These are phyloP conservation scores for Goniozus legneri DNA, from an alignment of 1,140 invertebrate species.

Conservation along the genomic window DNA sequence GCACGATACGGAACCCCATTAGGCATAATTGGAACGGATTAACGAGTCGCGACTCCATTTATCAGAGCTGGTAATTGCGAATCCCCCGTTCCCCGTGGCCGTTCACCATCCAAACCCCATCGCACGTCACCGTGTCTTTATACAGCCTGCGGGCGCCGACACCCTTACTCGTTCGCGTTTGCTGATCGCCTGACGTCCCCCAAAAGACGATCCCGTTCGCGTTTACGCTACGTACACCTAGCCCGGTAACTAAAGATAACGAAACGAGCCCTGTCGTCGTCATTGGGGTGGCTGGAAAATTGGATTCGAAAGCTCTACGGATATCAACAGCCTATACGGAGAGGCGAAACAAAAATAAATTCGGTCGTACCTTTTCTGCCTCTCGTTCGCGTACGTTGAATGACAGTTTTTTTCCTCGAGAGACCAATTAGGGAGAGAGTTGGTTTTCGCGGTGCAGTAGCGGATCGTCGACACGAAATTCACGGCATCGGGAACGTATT, in stretches of 20 bases:
- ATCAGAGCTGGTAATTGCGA: constrained; percentile 54
- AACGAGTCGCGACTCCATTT: constrained; percentile 55
- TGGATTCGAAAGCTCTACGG: constrained; percentile 25
- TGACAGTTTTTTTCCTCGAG: constrained; percentile 8
- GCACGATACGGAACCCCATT: constrained; percentile 40
- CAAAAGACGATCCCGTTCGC: constrained; percentile 50
- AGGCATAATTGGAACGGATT: constrained; percentile 53
- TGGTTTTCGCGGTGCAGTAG: constrained; percentile 17
- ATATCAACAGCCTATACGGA: too few relatives aligned
- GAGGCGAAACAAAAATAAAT: too few relatives aligned
- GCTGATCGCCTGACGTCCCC: constrained; percentile 51
- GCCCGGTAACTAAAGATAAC: constrained; percentile 50
- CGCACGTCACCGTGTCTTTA: constrained; percentile 10
- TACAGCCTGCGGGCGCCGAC: not conserved
- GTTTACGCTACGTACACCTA: constrained; percentile 46
- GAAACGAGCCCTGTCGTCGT: constrained; percentile 42
- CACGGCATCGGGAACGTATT: constrained; percentile 16
- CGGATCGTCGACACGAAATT: constrained; percentile 22
- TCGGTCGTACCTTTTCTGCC: too few relatives aligned
- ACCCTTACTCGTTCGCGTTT: constrained; percentile 14
- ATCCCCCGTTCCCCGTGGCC: constrained; percentile 28
- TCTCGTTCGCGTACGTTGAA: constrained; percentile 7
- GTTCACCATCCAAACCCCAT: constrained; percentile 23
- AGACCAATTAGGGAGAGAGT: constrained; percentile 11
- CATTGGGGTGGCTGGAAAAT: constrained; percentile 25